Evolutionary conservation across 1,140 invertebrate species (phyloP), one percentile per base, ranked within the genome.

Genomic region (Anoplophora glabripennis): DNA sequence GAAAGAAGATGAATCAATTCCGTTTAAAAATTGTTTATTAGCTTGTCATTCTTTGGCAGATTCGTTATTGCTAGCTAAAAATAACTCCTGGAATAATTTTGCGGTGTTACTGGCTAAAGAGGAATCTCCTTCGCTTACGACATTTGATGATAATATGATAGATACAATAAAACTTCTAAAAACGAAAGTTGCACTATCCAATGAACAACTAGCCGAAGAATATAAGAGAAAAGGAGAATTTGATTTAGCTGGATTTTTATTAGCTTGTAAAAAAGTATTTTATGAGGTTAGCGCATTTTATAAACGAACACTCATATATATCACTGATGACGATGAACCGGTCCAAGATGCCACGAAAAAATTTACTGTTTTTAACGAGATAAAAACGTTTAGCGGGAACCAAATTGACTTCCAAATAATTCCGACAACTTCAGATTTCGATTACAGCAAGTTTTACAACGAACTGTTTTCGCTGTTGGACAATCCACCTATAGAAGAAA

Each of bases 301-400:
- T 41, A 62, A 63, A 54, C 59, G 63, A 55, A 62, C 56, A 9
- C 28, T 71, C 3, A 57, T 71, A 10, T 69, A 54, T 52, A 57
- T 71, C 3, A 69, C 66, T 35, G 65, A 67, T 49, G 59, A 71
- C 64, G 66, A 67, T 53, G 42, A 71, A 33, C 69, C 69, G 3
- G 42, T 63, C 0, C 47, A 36, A 33, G 63, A 67, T 56, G 45
- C 37, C 12, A 61, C 60, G 18, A 53, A 55, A 18, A 62, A 61
- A 21, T 71, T 67, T 53, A 61, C 63, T 12, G 63, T 65, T n/a
- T 34, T 69, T 9, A 64, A 66, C 49, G 67, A 69, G 60, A 61
- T 61, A 1, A 69, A 69, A 64, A 67, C 57, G 14, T 71, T 71
- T 53, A 54, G 35, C n/a, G 48, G 46, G n/a, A 63, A 53, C 56